Percentiles rank a stretch among this genome's conserved stretches.
Conservation (phyloP, 2,797 vertebrate species). For the Esox lucius region DNA sequence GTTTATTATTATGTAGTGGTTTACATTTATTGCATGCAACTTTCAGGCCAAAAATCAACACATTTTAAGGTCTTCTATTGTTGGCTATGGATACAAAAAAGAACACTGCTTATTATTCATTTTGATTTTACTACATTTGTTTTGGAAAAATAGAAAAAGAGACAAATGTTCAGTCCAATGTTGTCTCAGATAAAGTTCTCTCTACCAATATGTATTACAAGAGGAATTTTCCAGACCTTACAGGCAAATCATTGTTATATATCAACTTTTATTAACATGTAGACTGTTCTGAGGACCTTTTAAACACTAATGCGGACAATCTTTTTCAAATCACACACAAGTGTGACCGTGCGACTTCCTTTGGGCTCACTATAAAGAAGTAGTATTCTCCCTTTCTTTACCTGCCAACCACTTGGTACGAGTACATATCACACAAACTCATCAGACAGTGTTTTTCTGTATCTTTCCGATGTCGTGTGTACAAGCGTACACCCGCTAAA, state of each 20-base stretch:
- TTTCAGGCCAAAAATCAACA: conserved; percentile 82
- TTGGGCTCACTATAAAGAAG: background rate
- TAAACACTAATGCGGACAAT: background rate
- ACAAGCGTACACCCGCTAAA: background rate
- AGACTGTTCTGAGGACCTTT: background rate
- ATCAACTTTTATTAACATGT: background rate
- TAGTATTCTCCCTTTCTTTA: background rate
- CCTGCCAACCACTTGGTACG: background rate
- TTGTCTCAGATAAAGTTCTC: conserved; percentile 25
- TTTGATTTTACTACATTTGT: conserved; percentile 41
- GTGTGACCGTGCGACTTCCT: no score
- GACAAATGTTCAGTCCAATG: conserved; percentile 39
- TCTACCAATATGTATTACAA: conserved; percentile 22
- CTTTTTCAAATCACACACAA: background rate
- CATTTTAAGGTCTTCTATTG: conserved; percentile 84
- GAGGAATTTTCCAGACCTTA: conserved; percentile 19
- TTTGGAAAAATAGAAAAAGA: conserved; percentile 47
- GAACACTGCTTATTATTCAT: conserved; percentile 53
- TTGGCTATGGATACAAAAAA: conserved; percentile 70
- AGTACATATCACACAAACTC: background rate
- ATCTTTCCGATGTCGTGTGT: background rate
- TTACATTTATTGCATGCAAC: conserved; percentile 95
- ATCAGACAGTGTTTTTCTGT: background rate
- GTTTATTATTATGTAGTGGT: conserved; percentile 89
- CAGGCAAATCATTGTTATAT: background rate